phyloP scores from a whole-genome alignment of 1,140 invertebrate genomes.

The Cheumatopsyche charites region DNA sequence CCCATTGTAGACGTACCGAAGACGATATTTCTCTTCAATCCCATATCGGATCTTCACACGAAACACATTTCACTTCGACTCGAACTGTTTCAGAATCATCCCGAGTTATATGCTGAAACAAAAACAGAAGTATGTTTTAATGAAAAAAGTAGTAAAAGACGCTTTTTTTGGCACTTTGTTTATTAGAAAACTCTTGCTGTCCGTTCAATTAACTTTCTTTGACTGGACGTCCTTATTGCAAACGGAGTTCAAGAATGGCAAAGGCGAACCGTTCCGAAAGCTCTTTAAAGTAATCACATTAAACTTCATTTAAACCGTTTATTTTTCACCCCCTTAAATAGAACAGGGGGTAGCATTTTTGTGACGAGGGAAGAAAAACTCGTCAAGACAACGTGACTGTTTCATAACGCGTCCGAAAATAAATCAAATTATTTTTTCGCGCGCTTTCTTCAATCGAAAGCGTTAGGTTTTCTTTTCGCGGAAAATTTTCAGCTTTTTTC shows the following conservation, averaged over 20 bases:
- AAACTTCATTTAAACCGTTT: slow-evolving; percentile 8
- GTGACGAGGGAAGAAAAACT: no score
- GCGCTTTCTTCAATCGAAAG: no score
- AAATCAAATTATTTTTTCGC: no score
- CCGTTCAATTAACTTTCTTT: slow-evolving; percentile 21
- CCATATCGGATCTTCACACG: not conserved
- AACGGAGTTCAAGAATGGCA: not conserved
- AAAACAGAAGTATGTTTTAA: no score
- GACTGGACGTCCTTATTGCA: slow-evolving; percentile 14
- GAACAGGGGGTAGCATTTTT: not conserved
- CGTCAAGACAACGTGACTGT: no score
- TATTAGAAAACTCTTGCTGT: slow-evolving; percentile 25
- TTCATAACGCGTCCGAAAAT: no score
- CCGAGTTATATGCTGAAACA: no score
- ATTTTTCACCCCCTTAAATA: slow-evolving; percentile 9
- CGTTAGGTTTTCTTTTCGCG: no score
- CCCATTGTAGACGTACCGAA: slow-evolving; percentile 12
- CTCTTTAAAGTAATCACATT: slow-evolving; percentile 11
- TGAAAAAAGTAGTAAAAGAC: no score
- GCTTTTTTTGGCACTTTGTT: slow-evolving; percentile 11
- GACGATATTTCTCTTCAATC: not conserved
- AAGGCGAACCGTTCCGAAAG: not conserved
- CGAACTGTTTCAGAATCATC: no score
- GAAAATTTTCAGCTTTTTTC: no score
- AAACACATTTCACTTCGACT: no score